Evolutionary conservation across 1,140 invertebrate genomes (phyloP).

Genomic region (Bombus superbus): DNA sequence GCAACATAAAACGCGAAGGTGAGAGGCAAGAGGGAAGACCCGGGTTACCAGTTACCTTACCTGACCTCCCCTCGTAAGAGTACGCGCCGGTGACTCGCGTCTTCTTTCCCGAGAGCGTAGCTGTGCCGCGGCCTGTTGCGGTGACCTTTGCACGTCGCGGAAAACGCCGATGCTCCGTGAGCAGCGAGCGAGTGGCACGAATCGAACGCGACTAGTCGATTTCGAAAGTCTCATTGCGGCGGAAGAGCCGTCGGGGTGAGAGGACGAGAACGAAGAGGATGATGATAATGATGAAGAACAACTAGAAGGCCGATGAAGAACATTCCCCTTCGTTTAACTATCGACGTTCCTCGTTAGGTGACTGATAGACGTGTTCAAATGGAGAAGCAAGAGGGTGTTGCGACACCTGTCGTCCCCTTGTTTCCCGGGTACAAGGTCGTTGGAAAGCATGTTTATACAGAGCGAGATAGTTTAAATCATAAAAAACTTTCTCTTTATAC

Average conservation of each 20-base stretch:
- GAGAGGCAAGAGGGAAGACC: slow-evolving; percentile 66
- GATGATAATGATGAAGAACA: slow-evolving; percentile 67
- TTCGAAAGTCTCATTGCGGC: slow-evolving; percentile 66
- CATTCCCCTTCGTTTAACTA: slow-evolving; percentile 57
- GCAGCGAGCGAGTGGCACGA: slow-evolving; percentile 67
- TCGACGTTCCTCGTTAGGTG: slow-evolving; percentile 22
- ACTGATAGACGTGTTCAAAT: background rate
- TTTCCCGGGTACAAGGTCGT: slow-evolving; percentile 9
- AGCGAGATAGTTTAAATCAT: background rate
- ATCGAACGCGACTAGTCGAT: slow-evolving; percentile 68
- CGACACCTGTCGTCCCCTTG: slow-evolving; percentile 3
- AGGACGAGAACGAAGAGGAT: slow-evolving; percentile 59
- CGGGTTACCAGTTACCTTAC: slow-evolving; percentile 69
- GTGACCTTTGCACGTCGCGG: slow-evolving; percentile 69
- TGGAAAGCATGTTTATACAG: background rate
- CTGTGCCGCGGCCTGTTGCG: slow-evolving; percentile 58
- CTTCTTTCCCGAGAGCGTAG: slow-evolving; percentile 65
- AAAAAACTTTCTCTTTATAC: background rate
- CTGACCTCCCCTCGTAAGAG: slow-evolving; percentile 69
- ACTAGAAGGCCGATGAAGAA: slow-evolving; percentile 54
- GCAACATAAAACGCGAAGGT: slow-evolving; percentile 65
- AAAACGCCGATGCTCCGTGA: slow-evolving; percentile 69
- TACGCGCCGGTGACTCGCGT: slow-evolving; percentile 67
- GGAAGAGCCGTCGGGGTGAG: slow-evolving; percentile 55
- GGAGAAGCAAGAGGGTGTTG: slow-evolving; percentile 29